Evolutionary conservation across 2,797 vertebrate species (phyloP).

Genomic region (Tragelaphus oryx): DNA sequence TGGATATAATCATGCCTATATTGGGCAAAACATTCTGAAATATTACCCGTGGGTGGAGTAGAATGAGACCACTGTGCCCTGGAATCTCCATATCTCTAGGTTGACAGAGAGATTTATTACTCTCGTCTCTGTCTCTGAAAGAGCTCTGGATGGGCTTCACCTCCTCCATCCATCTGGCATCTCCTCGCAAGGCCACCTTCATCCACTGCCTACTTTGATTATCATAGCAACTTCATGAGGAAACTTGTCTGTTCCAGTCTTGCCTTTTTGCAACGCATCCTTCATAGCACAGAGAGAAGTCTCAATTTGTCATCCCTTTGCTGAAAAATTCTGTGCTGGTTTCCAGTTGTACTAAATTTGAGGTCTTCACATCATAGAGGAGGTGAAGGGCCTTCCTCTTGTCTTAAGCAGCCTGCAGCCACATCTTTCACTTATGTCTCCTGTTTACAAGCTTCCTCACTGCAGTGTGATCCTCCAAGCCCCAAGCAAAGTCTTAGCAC

Average conservation of each 20-base stretch:
- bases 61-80: neutral
- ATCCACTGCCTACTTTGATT: neutral
- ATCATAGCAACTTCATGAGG: neutral
- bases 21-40: neutral
- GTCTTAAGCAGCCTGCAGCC: too few relatives aligned
- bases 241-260: neutral
- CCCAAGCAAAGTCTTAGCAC: neutral
- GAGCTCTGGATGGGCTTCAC: neutral
- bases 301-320: neutral
- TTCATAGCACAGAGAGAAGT: too few relatives aligned
- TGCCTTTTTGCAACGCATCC: neutral
- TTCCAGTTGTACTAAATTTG: neutral
- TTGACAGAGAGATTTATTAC: neutral
- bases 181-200: neutral
- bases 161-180: neutral
- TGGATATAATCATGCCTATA: neutral
- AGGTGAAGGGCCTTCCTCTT: neutral
- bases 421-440: fast-evolving
- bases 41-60: neutral
- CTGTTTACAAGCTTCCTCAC: neutral
- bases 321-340: neutral
- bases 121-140: neutral
- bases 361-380: neutral
- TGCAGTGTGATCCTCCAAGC: neutral
- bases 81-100: neutral